Base-by-base conservation (phyloP, 2,888 invertebrate genomes). In the Acrobeloides nanus region DNA sequence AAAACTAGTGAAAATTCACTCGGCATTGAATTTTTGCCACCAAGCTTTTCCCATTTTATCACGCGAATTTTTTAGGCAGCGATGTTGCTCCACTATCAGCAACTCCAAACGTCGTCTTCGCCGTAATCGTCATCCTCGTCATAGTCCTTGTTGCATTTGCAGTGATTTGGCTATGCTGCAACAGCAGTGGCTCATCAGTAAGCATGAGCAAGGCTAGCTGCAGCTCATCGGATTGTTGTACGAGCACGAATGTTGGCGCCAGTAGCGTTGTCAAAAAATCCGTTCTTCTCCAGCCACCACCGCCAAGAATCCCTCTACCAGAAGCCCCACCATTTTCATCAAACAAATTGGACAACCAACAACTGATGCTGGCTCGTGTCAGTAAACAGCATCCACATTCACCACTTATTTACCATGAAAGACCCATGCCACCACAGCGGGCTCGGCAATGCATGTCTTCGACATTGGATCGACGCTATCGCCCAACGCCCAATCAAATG, bases 271-370 rank as follows among this genome's bases (percentile, higher is more conserved):
- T 34, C 5, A 45, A 45, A 18, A 45, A 37, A n/a, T 41, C 41
- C 7, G 32, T 34, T 7, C 7, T 27, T 6, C 33, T 21, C 12
- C 45, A 38, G 27, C 67, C 67, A 25, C 67, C 65, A 20, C 68
- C 68, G 21, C 68, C 68, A 18, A 47, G 59, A 15, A 61, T 66
- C 43, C 66, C 66, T 18, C 58, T 56, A 37, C 68, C 66, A 38
- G 51, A 52, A 24, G 61, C 64, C 18, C 68, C 68, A 10, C 43
- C 12, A 31, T 43, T 27, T 21, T 34, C 12, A 17, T 51, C 38
- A n/a, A n/a, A n/a, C n/a, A n/a, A n/a, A n/a, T n/a, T n/a, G n/a
- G n/a, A n/a, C n/a, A n/a, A n/a, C n/a, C n/a, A n/a, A n/a, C n/a
- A n/a, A n/a, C n/a, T n/a, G n/a, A n/a, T n/a, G n/a, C n/a, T n/a